Conservation (phyloP, 2,113 vertebrate species). For the Talpa occidentalis region DNA sequence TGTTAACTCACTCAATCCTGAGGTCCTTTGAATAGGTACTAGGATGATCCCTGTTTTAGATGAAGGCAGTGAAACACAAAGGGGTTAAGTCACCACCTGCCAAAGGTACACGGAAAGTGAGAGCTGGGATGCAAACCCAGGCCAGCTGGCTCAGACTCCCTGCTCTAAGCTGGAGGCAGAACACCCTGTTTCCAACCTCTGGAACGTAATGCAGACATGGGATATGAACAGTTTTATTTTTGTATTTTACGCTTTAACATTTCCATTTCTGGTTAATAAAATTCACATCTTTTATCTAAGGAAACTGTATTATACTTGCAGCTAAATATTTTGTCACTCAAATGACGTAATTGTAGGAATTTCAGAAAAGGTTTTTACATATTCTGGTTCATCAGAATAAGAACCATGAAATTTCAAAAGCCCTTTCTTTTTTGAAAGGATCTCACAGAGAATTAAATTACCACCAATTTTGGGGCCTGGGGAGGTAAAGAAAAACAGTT, state of each 20-base stretch:
- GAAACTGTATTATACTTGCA: background rate
- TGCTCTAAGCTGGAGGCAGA: background rate
- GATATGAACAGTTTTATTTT: background rate
- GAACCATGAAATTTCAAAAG: background rate
- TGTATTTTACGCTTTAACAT: background rate
- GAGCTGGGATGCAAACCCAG: background rate
- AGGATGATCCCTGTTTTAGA: background rate
- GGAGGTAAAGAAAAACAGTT: background rate
- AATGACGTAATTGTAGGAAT: background rate
- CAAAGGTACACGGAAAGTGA: background rate
- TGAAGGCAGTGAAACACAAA: background rate
- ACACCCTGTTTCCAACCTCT: background rate
- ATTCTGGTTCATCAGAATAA: conserved; percentile 17
- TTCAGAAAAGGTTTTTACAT: background rate
- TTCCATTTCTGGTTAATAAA: background rate
- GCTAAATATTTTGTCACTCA: background rate
- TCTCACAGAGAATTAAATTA: background rate
- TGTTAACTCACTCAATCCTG: background rate
- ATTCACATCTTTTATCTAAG: background rate
- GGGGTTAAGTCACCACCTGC: background rate
- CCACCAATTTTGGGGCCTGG: background rate
- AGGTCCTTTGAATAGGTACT: background rate
- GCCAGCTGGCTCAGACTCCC: background rate
- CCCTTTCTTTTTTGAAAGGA: background rate
- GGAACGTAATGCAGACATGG: background rate